A percentile compares a stretch with the other conserved stretches of the same genome.
These are phyloP conservation scores for Yponomeuta sedellus DNA, from an alignment of 2,888 invertebrate genomes.

Conservation along the genomic window DNA sequence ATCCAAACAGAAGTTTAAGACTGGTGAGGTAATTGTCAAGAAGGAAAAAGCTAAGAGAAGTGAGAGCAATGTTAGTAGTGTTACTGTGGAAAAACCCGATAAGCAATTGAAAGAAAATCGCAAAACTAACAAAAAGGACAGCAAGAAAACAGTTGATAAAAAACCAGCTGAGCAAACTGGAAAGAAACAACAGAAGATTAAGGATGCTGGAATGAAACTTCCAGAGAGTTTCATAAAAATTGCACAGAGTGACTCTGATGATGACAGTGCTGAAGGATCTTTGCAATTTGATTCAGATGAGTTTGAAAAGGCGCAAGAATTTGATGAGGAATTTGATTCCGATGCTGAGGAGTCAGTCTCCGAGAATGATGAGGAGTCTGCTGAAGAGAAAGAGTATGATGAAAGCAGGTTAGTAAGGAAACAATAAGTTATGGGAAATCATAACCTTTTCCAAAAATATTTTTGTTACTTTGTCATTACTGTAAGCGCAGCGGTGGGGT, in stretches of 20 bases:
- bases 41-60: conserved; percentile 21
- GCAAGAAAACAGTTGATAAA: conserved; percentile 20
- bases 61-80: conserved; percentile 13
- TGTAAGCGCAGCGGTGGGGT: too few species aligned
- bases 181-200: conserved; percentile 38
- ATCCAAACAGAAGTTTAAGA: conserved; percentile 19
- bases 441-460: too few species aligned
- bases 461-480: conserved; percentile 17
- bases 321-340: conserved; percentile 17
- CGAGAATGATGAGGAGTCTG: conserved; percentile 22
- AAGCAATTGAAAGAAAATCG: conserved; percentile 21
- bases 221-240: conserved; percentile 48
- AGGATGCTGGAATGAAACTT: conserved; percentile 42
- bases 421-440: too few species aligned
- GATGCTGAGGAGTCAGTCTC: conserved; percentile 19
- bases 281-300: conserved; percentile 60
- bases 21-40: conserved; percentile 25
- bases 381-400: conserved; percentile 23
- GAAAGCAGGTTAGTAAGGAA: conserved; percentile 6
- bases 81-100: conserved; percentile 16
- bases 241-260: conserved; percentile 30
- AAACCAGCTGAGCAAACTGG: conserved; percentile 29
- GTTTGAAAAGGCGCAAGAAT: conserved; percentile 38
- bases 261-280: conserved; percentile 48
- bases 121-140: conserved; percentile 17